Percentiles rank a stretch among this genome's conserved stretches.
phyloP scores from a whole-genome alignment of 2,113 vertebrate species.

The Xiphias gladius region DNA sequence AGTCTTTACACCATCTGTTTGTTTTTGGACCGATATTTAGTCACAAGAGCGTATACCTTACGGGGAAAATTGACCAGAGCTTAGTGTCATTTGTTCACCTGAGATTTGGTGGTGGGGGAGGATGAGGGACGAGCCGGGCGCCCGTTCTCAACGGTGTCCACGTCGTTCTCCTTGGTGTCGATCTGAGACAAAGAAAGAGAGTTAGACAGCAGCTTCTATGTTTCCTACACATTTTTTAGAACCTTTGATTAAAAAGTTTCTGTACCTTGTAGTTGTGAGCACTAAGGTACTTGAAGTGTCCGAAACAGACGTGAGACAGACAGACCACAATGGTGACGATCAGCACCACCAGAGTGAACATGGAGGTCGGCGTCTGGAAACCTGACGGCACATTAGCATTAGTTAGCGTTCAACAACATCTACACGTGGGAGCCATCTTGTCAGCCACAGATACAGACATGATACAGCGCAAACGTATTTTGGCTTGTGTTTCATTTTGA shows the following conservation, averaged over 20 bases:
- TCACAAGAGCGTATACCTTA: too few relatives aligned
- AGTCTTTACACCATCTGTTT: too few relatives aligned
- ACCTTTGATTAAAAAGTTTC: background rate
- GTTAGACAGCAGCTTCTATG: background rate
- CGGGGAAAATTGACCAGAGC: too few relatives aligned
- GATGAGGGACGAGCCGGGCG: constrained; percentile 82
- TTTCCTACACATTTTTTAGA: background rate
- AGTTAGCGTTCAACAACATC: background rate
- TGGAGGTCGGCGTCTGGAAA: constrained; percentile 92
- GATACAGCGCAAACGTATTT: too few relatives aligned
- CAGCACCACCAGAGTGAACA: constrained; percentile 98
- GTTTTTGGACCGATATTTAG: too few relatives aligned
- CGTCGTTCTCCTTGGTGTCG: constrained; percentile 91
- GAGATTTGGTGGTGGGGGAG: constrained; percentile 88
- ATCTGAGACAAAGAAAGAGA: constrained; percentile 83
- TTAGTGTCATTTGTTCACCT: constrained; percentile 77
- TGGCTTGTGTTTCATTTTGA: too few relatives aligned
- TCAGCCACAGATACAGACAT: too few relatives aligned
- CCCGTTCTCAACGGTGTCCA: constrained; percentile 90
- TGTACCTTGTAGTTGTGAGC: constrained; percentile 98
- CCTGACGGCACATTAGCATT: constrained; percentile 76
- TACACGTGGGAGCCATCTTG: background rate
- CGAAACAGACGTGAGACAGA: constrained; percentile 96
- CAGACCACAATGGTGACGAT: constrained; percentile 98
- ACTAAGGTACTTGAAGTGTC: constrained; percentile 99